Evolutionary conservation across 2,797 vertebrate genomes (phyloP).

Genomic region (Macropus fuliginosus): DNA sequence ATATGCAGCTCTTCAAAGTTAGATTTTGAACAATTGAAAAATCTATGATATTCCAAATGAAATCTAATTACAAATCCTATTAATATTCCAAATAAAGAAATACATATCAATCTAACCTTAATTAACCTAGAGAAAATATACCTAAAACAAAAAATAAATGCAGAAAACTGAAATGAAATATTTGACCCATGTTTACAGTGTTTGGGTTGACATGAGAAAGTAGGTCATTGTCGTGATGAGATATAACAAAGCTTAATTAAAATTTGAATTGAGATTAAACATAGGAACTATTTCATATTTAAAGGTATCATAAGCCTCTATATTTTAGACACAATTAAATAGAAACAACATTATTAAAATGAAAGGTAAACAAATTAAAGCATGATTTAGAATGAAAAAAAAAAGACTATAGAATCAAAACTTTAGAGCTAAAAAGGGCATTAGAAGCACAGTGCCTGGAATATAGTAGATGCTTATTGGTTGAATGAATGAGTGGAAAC

Average conservation of each 20-base stretch:
- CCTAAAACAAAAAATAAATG: neutral
- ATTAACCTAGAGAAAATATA: neutral
- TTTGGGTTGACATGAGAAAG: neutral
- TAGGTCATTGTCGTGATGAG: neutral
- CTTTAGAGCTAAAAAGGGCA: no score
- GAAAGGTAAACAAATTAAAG: neutral
- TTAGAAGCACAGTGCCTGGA: neutral
- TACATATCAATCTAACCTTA: neutral
- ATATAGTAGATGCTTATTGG: neutral
- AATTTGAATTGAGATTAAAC: neutral
- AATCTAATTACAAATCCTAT: neutral
- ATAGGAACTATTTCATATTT: neutral
- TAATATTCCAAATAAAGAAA: neutral
- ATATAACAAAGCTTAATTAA: neutral
- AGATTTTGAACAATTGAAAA: no score
- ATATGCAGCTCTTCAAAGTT: no score
- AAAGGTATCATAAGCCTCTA: neutral
- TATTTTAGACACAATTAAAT: neutral
- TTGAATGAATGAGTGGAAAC: neutral
- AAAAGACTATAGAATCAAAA: no score
- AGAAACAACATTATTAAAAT: neutral
- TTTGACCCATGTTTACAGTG: neutral
- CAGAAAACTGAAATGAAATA: neutral
- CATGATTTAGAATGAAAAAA: no score
- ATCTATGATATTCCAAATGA: neutral